Conservation (phyloP, 2,797 vertebrate genomes). For the Chiroxiphia lanceolata region DNA sequence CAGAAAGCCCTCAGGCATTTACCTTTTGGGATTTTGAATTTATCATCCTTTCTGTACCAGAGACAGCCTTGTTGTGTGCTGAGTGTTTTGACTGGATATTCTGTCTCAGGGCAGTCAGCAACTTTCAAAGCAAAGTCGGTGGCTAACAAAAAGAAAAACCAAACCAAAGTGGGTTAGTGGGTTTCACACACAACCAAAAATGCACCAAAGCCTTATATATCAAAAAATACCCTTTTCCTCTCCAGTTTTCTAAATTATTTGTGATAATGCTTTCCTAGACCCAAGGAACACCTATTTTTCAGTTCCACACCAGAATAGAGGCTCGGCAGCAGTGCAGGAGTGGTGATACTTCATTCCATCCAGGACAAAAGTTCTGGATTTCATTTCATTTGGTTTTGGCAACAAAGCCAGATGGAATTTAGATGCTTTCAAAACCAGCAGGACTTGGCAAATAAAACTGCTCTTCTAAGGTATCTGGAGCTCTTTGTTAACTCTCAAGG, state of each 20-base stretch:
- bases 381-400: not conserved
- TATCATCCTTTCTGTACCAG: slow-evolving; percentile 96
- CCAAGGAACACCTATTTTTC: not conserved
- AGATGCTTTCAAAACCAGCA: not conserved
- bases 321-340: not conserved
- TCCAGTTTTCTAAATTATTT: not conserved
- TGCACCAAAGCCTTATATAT: not conserved
- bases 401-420: not conserved
- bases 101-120: slow-evolving; percentile 85
- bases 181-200: not conserved
- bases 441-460: not conserved
- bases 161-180: not conserved
- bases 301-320: not conserved
- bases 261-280: not conserved
- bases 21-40: slow-evolving; percentile 98
- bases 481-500: not conserved
- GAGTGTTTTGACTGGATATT: slow-evolving; percentile 85
- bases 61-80: slow-evolving; percentile 83
- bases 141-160: slow-evolving; percentile 73
- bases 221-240: not conserved
- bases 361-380: not conserved
- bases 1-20: not conserved
- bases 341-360: not conserved
- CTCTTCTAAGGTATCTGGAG: not conserved
- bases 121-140: slow-evolving; percentile 88